These are phyloP conservation scores for Tetragonisca angustula DNA, from an alignment of 2,888 invertebrate species.

Conservation along the genomic window DNA sequence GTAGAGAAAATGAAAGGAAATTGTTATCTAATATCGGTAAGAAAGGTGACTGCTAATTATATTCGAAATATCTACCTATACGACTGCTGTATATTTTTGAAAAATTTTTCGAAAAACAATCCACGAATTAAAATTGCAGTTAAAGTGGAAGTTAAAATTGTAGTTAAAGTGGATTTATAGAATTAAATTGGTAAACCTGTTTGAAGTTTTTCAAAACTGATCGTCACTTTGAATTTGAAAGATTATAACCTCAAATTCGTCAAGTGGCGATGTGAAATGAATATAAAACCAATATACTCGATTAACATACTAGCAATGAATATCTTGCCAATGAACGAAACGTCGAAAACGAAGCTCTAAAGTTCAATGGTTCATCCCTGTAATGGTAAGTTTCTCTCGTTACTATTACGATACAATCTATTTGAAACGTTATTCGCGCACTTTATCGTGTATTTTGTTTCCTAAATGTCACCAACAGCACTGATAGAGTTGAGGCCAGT, in stretches of 20 bases:
- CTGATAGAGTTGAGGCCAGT: background rate
- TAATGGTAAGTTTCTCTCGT: conserved; percentile 17
- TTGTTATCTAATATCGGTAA: background rate
- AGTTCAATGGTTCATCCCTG: background rate
- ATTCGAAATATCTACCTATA: background rate
- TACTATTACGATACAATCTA: background rate
- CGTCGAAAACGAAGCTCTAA: background rate
- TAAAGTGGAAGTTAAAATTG: no score
- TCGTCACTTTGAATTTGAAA: conserved; percentile 31
- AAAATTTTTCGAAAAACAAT: background rate
- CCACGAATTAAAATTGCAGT: background rate
- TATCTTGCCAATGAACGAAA: background rate
- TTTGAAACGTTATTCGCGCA: background rate
- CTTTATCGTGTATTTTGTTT: background rate
- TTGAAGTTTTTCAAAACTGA: conserved; percentile 21
- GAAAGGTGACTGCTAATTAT: background rate
- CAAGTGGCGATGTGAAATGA: background rate
- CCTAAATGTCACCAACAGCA: background rate
- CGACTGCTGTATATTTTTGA: background rate
- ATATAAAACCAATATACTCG: background rate
- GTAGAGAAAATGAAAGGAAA: no score
- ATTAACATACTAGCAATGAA: conserved; percentile 14
- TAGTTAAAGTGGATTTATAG: no score
- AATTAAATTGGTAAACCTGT: background rate
- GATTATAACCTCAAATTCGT: conserved; percentile 33